Evolutionary conservation across 2,888 invertebrate species (phyloP).

Genomic region (Drosophila koepferae): DNA sequence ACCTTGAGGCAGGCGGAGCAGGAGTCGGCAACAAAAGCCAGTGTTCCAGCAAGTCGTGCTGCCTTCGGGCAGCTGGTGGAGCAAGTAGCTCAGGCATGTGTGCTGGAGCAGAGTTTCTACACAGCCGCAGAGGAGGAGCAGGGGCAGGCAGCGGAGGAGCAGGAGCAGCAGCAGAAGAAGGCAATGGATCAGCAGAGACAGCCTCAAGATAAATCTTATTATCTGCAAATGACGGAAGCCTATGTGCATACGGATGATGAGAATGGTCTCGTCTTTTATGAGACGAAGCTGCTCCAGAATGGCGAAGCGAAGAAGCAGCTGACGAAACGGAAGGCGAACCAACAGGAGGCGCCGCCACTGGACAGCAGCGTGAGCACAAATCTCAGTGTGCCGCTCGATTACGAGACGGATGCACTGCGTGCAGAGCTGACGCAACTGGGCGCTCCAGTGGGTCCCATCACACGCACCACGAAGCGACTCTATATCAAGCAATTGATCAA

Average conservation of each 20-base stretch:
- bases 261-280: slow-evolving; percentile 89
- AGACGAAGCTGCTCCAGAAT: slow-evolving; percentile 80
- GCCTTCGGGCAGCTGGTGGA: slow-evolving; percentile 68
- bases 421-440: slow-evolving; percentile 89
- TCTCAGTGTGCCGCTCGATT: slow-evolving; percentile 88
- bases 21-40: slow-evolving; percentile 22
- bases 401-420: slow-evolving; percentile 89
- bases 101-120: slow-evolving; percentile 53
- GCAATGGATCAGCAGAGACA: neutral
- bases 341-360: slow-evolving; percentile 19
- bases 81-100: slow-evolving; percentile 71
- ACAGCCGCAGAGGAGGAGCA: slow-evolving; percentile 44
- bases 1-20: slow-evolving; percentile 22
- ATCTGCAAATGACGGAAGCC: slow-evolving; percentile 88
- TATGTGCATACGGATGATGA: slow-evolving; percentile 91
- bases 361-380: slow-evolving; percentile 85
- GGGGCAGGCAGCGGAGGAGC: slow-evolving; percentile 54
- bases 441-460: slow-evolving; percentile 92
- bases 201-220: slow-evolving; percentile 61
- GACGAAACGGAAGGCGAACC: slow-evolving; percentile 10
- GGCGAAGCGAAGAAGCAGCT: slow-evolving; percentile 39
- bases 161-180: slow-evolving; percentile 31
- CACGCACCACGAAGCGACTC: slow-evolving; percentile 90
- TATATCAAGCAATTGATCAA: slow-evolving; percentile 91
- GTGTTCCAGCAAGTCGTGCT: slow-evolving; percentile 35